These are phyloP conservation scores for Dicrostonyx torquatus DNA, from an alignment of 2,797 vertebrate species.

Conservation along the genomic window DNA sequence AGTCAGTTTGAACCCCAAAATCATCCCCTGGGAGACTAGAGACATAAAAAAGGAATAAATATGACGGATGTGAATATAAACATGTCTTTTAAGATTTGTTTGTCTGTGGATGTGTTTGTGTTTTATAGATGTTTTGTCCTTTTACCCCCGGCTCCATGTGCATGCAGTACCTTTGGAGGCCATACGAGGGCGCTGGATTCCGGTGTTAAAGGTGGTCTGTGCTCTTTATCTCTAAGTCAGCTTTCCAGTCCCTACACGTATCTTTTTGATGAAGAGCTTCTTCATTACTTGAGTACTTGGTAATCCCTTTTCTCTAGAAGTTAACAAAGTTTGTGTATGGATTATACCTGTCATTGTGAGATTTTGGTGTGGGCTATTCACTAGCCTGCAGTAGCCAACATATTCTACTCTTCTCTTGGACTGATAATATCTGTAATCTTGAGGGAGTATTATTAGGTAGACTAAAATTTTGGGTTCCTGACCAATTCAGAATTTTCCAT, in stretches of 20 bases:
- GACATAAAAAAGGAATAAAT: not conserved
- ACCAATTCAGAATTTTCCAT: not conserved
- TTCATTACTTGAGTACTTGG: not conserved
- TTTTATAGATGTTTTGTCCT: not conserved
- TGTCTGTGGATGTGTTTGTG: not conserved
- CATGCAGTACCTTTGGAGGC: no score
- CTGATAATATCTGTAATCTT: not conserved
- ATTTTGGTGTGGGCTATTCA: not conserved
- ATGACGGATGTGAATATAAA: not conserved
- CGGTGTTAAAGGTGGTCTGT: no score
- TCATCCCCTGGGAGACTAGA: not conserved
- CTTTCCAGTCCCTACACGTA: not conserved
- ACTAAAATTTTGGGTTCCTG: constrained; percentile 27
- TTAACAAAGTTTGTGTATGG: not conserved
- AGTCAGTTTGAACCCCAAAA: not conserved
- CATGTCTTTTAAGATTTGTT: not conserved
- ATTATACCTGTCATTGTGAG: not conserved
- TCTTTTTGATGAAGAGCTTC: not conserved
- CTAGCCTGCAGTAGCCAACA: not conserved
- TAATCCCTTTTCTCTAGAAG: constrained; percentile 21
- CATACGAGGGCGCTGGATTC: not conserved
- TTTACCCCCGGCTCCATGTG: no score
- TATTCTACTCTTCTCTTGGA: not conserved
- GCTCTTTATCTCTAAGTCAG: not conserved
- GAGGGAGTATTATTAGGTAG: not conserved